phyloP scores from a whole-genome alignment of 2,797 vertebrate genomes.

The Rhinogobio ventralis region DNA sequence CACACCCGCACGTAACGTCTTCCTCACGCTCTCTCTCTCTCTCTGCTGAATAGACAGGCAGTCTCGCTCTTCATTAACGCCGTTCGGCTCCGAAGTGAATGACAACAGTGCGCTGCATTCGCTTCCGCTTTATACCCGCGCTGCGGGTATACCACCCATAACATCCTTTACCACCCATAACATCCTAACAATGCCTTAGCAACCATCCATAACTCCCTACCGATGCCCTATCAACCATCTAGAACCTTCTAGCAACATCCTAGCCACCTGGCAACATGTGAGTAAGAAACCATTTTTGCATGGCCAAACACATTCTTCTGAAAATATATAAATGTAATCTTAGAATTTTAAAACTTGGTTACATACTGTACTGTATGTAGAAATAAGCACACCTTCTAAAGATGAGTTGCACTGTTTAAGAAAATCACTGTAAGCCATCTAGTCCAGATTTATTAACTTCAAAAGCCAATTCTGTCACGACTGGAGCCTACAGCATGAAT shows the following conservation, averaged over 20 bases:
- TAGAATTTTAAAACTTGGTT: no score
- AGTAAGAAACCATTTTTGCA: background rate
- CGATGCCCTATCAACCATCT: background rate
- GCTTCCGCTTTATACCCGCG: no score
- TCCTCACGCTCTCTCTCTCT: no score
- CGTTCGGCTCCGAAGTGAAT: no score
- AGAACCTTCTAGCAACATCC: background rate
- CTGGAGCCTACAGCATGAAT: slow-evolving; percentile 1
- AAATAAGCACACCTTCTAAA: background rate
- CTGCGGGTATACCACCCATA: no score
- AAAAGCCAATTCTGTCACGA: background rate
- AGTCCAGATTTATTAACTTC: background rate
- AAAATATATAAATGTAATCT: background rate
- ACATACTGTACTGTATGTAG: background rate
- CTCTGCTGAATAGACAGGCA: no score
- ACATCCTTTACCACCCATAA: background rate
- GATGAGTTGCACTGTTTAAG: background rate
- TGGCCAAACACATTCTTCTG: background rate
- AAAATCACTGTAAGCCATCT: background rate
- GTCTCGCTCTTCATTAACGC: no score
- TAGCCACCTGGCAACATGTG: background rate
- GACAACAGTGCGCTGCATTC: no score
- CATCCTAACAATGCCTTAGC: background rate
- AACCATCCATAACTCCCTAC: background rate
- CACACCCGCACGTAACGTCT: no score